A percentile compares a stretch with the other conserved stretches of the same genome.
phyloP scores from a whole-genome alignment of 2,888 invertebrate genomes.

The Eilema sororculum region DNA sequence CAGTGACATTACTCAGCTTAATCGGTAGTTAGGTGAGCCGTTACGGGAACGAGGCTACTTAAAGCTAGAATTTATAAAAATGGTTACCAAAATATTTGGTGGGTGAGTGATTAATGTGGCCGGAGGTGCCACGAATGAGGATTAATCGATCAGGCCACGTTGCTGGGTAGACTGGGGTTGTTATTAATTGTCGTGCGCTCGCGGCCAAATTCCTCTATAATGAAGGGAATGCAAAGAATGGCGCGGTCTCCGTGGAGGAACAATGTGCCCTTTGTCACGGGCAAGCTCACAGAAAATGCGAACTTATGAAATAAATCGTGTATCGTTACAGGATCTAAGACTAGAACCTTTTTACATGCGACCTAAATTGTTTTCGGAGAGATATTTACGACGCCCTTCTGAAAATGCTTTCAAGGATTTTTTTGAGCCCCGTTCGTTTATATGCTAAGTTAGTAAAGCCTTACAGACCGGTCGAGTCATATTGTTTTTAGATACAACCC shows the following conservation, averaged over 20 bases:
- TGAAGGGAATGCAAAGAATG: slow-evolving; percentile 58
- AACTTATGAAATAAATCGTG: slow-evolving; percentile 23
- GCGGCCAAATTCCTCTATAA: slow-evolving; percentile 54
- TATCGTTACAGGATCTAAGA: slow-evolving; percentile 33
- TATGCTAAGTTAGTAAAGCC: neutral
- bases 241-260: slow-evolving; percentile 44
- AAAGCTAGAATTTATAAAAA: slow-evolving; percentile 44
- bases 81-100: slow-evolving; percentile 49
- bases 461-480: neutral
- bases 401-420: slow-evolving; percentile 6
- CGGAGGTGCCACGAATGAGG: slow-evolving; percentile 48
- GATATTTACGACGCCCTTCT: slow-evolving; percentile 31
- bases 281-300: slow-evolving; percentile 37
- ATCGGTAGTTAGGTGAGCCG: slow-evolving; percentile 39
- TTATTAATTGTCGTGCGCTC: slow-evolving; percentile 57
- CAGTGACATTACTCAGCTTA: slow-evolving; percentile 37
- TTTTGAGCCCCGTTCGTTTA: neutral
- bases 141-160: slow-evolving; percentile 54
- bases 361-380: slow-evolving; percentile 33
- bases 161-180: slow-evolving; percentile 39
- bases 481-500: neutral
- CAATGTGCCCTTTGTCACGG: slow-evolving; percentile 51
- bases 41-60: slow-evolving; percentile 38
- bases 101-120: slow-evolving; percentile 50
- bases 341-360: slow-evolving; percentile 22